phyloP scores from a whole-genome alignment of 2,888 invertebrate genomes.

The Heterodera filipjevi region DNA sequence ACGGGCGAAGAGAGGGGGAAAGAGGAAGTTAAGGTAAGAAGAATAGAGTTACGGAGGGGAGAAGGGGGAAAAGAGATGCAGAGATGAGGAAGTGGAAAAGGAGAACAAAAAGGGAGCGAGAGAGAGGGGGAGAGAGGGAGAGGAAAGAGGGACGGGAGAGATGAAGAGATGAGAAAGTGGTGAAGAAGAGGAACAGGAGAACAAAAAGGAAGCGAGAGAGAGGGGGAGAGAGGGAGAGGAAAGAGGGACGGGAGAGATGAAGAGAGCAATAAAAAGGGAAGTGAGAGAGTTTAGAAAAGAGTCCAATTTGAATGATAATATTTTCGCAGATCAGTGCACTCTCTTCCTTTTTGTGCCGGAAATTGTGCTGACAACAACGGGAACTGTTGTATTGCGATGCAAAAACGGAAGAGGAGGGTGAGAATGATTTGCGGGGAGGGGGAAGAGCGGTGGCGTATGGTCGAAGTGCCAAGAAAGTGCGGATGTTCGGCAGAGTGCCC shows the following conservation, averaged over 20 bases:
- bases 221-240: not conserved
- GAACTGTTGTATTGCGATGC: constrained; percentile 48
- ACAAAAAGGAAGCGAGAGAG: no score
- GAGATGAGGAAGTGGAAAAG: no score
- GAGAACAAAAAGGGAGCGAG: not conserved
- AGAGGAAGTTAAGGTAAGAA: not conserved
- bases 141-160: not conserved
- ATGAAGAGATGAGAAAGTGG: no score
- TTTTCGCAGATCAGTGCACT: not conserved
- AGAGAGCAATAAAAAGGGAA: no score
- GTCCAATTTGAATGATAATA: not conserved
- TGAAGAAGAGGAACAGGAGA: no score
- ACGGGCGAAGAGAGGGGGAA: not conserved
- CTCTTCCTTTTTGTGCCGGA: not conserved
- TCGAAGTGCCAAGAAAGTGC: constrained; percentile 17
- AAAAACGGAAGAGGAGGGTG: constrained; percentile 48
- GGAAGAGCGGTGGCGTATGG: constrained; percentile 5
- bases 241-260: not conserved
- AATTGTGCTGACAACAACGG: constrained; percentile 13
- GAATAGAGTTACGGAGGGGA: not conserved
- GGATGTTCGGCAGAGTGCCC: not conserved
- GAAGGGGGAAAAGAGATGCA: not conserved
- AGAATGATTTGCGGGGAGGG: constrained; percentile 54
- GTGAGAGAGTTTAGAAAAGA: not conserved
- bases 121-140: not conserved